Base-by-base conservation (phyloP, 2,797 vertebrate genomes). In the Platyrinchus mystaceus region DNA sequence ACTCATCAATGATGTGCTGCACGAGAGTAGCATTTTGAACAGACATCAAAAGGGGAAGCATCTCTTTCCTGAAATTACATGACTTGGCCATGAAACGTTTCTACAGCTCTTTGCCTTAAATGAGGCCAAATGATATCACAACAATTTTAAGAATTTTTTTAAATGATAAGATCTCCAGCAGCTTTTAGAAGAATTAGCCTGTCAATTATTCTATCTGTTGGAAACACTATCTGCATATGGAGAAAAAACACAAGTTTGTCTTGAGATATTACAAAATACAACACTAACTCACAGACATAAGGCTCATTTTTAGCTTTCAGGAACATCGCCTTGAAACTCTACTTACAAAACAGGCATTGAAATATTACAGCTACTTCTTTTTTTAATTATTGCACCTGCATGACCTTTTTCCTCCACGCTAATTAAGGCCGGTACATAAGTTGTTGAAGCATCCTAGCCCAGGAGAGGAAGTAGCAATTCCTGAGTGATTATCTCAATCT, bases 261-360 rank as follows among this genome's bases (percentile, higher is more conserved):
- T 47, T 70, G 73, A 74, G 6, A 64, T 58, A 27, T 10, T 16
- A 55, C 8, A 89, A 94, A 91, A 70, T 44, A 15, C 41, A 64
- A 63, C 24, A 74, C 22, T 81, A 26, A 68, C 59, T 86, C 43
- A 96, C 4, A 93, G 26, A 76, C 0, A 0, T 26, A 90, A 50
- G 7, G 69, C 46, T 82, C 44, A 66, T 67, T 83, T 91, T 89
- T 5, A 90, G 69, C 34, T 94, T 84, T 93, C 81, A 94, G 90
- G 87, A 93, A 77, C 32, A 46, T 73, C 21, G 13, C 7, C 20
- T 66, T 78, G 66, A 85, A 81, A 30, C 6, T 66, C 50, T 46
- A 37, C 14, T 75, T 73, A 69, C 4, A 37, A 78, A 62, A 63
- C 7, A 24, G 66, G 28, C 19, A 78, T 10, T 10, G 77, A 69